A percentile compares a stretch with the other conserved stretches of the same genome.
Conservation (phyloP, 1,140 invertebrate species). For the Saccostrea glomerata region DNA sequence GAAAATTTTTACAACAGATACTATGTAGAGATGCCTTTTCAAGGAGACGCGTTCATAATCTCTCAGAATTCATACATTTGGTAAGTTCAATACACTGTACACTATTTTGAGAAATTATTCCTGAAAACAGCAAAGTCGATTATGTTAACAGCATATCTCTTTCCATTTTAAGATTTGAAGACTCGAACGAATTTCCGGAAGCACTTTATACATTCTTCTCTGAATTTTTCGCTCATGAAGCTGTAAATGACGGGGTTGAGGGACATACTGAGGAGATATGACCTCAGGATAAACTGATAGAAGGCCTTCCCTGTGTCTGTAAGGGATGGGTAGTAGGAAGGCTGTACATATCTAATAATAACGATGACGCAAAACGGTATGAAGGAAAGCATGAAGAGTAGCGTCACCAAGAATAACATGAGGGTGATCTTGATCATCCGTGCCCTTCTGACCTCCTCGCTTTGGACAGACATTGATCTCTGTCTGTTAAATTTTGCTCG, state of each 20-base stretch:
- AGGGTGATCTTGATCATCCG: slow-evolving; percentile 59
- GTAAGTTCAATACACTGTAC: too few relatives aligned
- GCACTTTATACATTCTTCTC: slow-evolving; percentile 34
- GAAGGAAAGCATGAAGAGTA: slow-evolving; percentile 53
- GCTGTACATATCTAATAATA: slow-evolving; percentile 47
- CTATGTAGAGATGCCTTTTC: too few relatives aligned
- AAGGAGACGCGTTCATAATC: too few relatives aligned
- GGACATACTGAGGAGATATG: slow-evolving; percentile 48
- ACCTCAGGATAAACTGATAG: slow-evolving; percentile 49
- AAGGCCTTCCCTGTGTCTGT: slow-evolving; percentile 33
- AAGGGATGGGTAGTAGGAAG: slow-evolving; percentile 32
- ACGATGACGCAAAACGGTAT: slow-evolving; percentile 55
- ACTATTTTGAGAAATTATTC: too few relatives aligned
- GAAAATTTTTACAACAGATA: too few relatives aligned
- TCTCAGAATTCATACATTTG: too few relatives aligned
- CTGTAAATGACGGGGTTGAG: slow-evolving; percentile 55
- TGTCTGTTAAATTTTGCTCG: slow-evolving; percentile 39
- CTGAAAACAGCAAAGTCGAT: too few relatives aligned
- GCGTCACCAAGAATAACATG: slow-evolving; percentile 54
- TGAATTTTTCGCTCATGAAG: slow-evolving; percentile 54
- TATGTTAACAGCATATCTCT: too few relatives aligned
- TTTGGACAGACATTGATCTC: slow-evolving; percentile 50
- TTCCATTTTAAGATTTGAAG: neutral
- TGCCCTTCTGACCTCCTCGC: slow-evolving; percentile 44
- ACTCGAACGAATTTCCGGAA: slow-evolving; percentile 29